Evolutionary conservation across 2,113 vertebrate species (phyloP).

Genomic region (Pionites leucogaster): DNA sequence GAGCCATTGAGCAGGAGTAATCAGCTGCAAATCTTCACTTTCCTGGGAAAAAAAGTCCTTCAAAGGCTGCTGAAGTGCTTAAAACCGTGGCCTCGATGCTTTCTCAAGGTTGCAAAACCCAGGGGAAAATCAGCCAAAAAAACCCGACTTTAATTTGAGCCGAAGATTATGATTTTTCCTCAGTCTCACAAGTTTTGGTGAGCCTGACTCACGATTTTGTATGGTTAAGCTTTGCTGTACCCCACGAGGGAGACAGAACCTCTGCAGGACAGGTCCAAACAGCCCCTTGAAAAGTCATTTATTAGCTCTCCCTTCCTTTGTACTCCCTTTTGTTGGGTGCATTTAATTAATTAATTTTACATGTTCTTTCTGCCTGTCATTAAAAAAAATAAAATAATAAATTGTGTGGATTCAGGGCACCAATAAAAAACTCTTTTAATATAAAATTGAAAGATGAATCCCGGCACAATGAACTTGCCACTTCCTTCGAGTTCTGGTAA

Average conservation of each 20-base stretch:
- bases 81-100: background rate
- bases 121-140: background rate
- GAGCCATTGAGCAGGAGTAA: background rate
- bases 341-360: conserved; percentile 42
- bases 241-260: background rate
- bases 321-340: background rate
- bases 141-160: background rate
- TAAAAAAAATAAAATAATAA: background rate
- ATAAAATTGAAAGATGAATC: conserved; percentile 65
- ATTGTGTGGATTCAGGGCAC: conserved; percentile 21
- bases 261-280: background rate
- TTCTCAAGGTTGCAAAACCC: background rate
- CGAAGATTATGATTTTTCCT: background rate
- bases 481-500: conserved; percentile 73
- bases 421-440: conserved; percentile 62
- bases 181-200: background rate
- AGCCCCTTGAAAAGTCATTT: background rate
- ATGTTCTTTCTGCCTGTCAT: conserved; percentile 4
- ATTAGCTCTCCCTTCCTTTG: conserved; percentile 4
- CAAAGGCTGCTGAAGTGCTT: conserved; percentile 1
- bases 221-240: background rate
- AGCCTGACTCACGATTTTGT: background rate
- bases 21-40: background rate
- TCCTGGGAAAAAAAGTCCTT: conserved; percentile 9
- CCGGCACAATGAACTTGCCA: conserved; percentile 48